These are phyloP conservation scores for Agonopterix heracliana DNA, from an alignment of 2,888 invertebrate genomes.

Conservation along the genomic window DNA sequence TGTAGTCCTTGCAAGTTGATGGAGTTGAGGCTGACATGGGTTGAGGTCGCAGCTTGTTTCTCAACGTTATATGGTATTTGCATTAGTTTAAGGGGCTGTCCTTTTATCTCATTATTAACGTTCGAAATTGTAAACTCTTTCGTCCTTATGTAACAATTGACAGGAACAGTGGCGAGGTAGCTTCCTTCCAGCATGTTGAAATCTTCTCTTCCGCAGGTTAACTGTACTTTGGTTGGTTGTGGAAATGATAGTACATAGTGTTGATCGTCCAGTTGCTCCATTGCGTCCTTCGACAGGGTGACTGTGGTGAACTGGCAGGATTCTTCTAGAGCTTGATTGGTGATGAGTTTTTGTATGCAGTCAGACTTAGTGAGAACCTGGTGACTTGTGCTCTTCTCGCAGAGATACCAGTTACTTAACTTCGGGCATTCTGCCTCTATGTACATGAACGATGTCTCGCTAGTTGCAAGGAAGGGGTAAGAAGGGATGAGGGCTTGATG, in stretches of 20 bases:
- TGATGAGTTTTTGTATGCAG: conserved; percentile 17
- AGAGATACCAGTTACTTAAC: conserved; percentile 11
- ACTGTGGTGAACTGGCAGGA: no score
- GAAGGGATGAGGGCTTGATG: conserved; percentile 8
- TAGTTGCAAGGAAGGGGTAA: conserved; percentile 9
- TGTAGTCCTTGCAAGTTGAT: background rate
- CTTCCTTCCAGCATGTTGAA: conserved; percentile 16
- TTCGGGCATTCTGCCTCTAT: conserved; percentile 19
- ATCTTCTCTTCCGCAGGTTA: conserved; percentile 15
- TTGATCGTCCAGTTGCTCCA: conserved; percentile 18
- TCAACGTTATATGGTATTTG: background rate
- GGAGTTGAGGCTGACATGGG: background rate
- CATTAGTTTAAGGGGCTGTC: conserved; percentile 2
- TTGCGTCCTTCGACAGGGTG: conserved; percentile 6
- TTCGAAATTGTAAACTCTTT: background rate
- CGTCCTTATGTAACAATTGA: conserved; percentile 5
- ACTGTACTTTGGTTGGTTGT: conserved; percentile 12
- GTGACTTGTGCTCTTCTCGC: conserved; percentile 8
- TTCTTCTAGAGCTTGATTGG: conserved; percentile 15
- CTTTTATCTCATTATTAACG: conserved; percentile 7
- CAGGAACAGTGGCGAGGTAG: conserved; percentile 13
- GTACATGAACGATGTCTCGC: no score
- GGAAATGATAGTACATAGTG: conserved; percentile 17
- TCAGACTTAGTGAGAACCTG: conserved; percentile 7
- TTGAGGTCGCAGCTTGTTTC: background rate